Percentiles rank a stretch among this genome's conserved stretches.
phyloP scores from a whole-genome alignment of 1,140 invertebrate species.

The Fopius arisanus region DNA sequence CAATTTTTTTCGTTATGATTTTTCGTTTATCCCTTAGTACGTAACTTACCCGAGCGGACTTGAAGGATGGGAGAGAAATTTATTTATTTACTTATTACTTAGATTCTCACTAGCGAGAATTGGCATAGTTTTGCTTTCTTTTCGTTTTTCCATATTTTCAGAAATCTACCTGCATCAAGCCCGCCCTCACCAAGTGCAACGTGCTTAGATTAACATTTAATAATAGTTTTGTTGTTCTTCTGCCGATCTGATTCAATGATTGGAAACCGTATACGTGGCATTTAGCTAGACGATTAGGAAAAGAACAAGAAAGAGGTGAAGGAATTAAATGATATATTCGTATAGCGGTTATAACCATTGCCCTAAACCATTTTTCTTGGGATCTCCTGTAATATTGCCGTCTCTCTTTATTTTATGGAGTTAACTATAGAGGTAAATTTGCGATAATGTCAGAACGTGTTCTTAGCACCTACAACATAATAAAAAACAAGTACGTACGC shows the following conservation, averaged over 20 bases:
- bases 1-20: slow-evolving; percentile 41
- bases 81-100: too few species aligned
- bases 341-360: slow-evolving; percentile 24
- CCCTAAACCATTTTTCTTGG: background rate
- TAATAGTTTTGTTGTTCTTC: slow-evolving; percentile 15
- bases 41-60: slow-evolving; percentile 47
- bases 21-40: slow-evolving; percentile 26
- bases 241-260: slow-evolving; percentile 19
- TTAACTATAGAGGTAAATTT: slow-evolving; percentile 2
- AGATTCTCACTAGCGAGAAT: background rate
- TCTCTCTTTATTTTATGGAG: background rate
- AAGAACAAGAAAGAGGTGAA: background rate
- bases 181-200: slow-evolving; percentile 30
- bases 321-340: slow-evolving; percentile 14
- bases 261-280: slow-evolving; percentile 32
- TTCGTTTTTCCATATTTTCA: slow-evolving; percentile 31
- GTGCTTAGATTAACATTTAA: slow-evolving; percentile 36
- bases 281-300: slow-evolving; percentile 28
- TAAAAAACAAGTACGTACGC: slow-evolving; percentile 11
- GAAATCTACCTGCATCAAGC: background rate
- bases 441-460: background rate
- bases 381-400: background rate
- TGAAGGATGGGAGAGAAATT: too few species aligned
- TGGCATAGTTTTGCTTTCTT: slow-evolving; percentile 38
- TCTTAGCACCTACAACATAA: background rate